Evolutionary conservation across 2,797 vertebrate genomes (phyloP).

Genomic region (Psittacula echo): DNA sequence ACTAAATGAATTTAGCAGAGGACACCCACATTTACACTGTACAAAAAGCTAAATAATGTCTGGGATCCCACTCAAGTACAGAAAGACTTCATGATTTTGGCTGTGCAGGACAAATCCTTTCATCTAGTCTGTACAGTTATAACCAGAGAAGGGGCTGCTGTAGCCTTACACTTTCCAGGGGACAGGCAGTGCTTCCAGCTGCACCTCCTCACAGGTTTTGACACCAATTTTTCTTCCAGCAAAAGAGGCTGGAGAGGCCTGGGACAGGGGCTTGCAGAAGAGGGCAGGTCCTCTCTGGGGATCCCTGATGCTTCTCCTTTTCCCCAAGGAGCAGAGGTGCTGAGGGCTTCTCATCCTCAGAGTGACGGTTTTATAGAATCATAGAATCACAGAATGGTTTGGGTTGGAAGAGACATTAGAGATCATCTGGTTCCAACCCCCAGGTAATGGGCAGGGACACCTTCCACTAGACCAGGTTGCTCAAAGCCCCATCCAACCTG

Average conservation of each 20-base stretch:
- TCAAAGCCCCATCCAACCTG: neutral
- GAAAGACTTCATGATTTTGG: neutral
- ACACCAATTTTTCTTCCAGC: neutral
- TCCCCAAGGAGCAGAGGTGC: neutral
- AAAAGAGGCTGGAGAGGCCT: neutral
- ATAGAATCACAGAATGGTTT: neutral
- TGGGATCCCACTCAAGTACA: neutral
- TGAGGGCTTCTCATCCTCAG: neutral
- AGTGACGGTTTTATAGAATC: neutral
- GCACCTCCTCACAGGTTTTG: neutral
- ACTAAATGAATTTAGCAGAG: neutral
- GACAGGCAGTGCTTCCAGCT: neutral
- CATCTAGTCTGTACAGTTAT: neutral
- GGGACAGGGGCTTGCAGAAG: neutral
- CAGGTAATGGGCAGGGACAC: neutral
- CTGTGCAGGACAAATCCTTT: rapidly evolving
- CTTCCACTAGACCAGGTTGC: neutral
- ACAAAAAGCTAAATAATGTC: neutral
- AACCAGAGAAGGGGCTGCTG: neutral
- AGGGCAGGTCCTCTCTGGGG: neutral
- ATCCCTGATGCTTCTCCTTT: neutral
- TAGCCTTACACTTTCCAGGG: neutral
- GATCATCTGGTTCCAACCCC: neutral
- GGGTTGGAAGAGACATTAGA: neutral
- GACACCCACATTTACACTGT: neutral